phyloP scores from a whole-genome alignment of 2,888 invertebrate genomes.

The Cephus sareptanus region DNA sequence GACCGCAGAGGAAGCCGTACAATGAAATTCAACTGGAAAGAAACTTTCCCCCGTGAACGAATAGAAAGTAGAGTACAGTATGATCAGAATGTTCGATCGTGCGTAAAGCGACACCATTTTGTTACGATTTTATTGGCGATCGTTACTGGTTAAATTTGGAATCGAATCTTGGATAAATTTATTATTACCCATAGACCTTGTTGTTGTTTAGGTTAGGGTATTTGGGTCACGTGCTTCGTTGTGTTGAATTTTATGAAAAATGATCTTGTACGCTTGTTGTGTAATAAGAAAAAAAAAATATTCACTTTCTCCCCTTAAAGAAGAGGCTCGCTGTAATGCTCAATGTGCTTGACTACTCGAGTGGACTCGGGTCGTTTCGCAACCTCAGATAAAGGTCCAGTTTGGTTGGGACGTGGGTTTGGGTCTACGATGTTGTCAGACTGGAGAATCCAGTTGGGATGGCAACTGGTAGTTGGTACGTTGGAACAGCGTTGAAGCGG shows the following conservation, averaged over 20 bases:
- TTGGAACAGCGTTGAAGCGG: background rate
- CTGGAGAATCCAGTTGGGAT: background rate
- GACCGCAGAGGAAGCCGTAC: background rate
- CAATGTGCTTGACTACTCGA: background rate
- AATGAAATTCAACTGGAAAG: background rate
- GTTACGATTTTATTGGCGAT: no score
- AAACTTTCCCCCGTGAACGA: slow-evolving; percentile 40
- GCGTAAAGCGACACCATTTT: slow-evolving; percentile 28
- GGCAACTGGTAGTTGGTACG: background rate
- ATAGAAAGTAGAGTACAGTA: slow-evolving; percentile 47
- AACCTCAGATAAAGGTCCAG: background rate
- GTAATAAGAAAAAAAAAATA: no score
- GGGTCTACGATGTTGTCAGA: background rate
- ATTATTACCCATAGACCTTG: no score
- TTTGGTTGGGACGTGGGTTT: background rate
- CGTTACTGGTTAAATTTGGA: no score
- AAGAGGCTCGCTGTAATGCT: background rate
- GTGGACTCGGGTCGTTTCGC: background rate
- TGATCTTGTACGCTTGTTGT: no score
- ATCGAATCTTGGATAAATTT: no score
- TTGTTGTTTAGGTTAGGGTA: no score
- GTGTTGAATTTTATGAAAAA: no score
- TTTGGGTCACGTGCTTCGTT: no score
- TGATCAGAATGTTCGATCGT: slow-evolving; percentile 27
- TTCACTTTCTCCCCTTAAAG: no score